Evolutionary conservation across 2,797 vertebrate species (phyloP).

Genomic region (Pseudochirops cupreus): DNA sequence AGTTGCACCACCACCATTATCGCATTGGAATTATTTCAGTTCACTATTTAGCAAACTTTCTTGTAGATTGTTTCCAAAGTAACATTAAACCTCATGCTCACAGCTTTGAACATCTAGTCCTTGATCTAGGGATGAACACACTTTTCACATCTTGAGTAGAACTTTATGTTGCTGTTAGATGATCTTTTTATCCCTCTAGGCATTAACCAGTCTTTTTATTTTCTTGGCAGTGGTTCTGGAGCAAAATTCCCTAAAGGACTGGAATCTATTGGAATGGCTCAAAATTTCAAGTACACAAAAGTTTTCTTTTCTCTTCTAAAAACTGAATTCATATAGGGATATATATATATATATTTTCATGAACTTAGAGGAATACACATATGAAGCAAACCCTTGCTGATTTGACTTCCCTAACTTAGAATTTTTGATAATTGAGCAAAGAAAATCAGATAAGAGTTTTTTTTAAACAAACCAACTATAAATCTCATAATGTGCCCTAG

Average conservation of each 20-base stretch:
- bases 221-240: slow-evolving; percentile 51
- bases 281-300: slow-evolving; percentile 61
- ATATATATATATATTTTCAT: slow-evolving; percentile 40
- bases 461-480: not conserved
- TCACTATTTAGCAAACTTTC: slow-evolving; percentile 46
- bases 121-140: slow-evolving; percentile 69
- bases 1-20: not conserved
- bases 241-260: slow-evolving; percentile 64
- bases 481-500: not conserved
- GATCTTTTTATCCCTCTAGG: slow-evolving; percentile 75
- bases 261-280: slow-evolving; percentile 58
- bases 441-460: not conserved
- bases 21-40: slow-evolving; percentile 52
- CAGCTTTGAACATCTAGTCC: slow-evolving; percentile 68
- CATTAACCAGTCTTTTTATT: slow-evolving; percentile 72
- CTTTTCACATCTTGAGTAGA: slow-evolving; percentile 69
- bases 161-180: slow-evolving; percentile 58
- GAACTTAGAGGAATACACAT: not conserved
- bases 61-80: slow-evolving; percentile 67
- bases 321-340: slow-evolving; percentile 48
- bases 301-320: slow-evolving; percentile 63
- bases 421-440: slow-evolving; percentile 26
- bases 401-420: slow-evolving; percentile 38
- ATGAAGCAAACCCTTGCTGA: slow-evolving; percentile 37
- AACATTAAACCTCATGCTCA: slow-evolving; percentile 65